Evolutionary conservation across 1,140 invertebrate species (phyloP).

Genomic region (Arion vulgaris): DNA sequence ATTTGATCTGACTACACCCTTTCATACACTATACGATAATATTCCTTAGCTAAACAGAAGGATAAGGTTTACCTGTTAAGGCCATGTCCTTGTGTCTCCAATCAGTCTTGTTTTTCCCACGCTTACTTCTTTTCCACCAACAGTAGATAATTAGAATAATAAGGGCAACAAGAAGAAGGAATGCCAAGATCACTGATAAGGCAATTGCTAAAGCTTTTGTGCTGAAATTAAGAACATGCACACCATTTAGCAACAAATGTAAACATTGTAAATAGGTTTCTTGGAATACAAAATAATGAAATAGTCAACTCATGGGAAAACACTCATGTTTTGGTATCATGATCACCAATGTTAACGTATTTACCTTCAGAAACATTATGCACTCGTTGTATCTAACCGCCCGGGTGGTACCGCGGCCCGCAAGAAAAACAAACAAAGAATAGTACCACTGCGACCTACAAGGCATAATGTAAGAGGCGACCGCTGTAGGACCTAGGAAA

Average conservation of each 20-base stretch:
- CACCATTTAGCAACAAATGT: neutral
- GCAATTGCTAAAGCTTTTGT: neutral
- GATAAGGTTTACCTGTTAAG: neutral
- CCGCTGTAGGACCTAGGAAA: too few species aligned
- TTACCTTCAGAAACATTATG: too few species aligned
- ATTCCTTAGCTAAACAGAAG: too few species aligned
- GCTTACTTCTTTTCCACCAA: neutral
- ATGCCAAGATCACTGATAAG: neutral
- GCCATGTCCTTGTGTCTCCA: neutral
- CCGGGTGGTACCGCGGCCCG: too few species aligned
- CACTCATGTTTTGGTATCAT: neutral
- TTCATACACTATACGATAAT: too few species aligned
- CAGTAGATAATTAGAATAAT: neutral
- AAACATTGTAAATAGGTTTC: neutral
- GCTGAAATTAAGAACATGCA: neutral
- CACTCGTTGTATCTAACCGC: too few species aligned
- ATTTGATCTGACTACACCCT: too few species aligned
- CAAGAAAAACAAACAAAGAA: too few species aligned
- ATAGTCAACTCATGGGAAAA: neutral
- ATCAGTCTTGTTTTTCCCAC: neutral
- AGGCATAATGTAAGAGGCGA: too few species aligned
- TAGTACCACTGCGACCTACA: too few species aligned
- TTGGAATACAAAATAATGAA: neutral
- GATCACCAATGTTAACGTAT: too few species aligned
- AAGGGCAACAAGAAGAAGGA: neutral